Evolutionary conservation across 2,888 invertebrate species (phyloP), one percentile per base, ranked within the genome.

Genomic region (Drosophila meridiana): DNA sequence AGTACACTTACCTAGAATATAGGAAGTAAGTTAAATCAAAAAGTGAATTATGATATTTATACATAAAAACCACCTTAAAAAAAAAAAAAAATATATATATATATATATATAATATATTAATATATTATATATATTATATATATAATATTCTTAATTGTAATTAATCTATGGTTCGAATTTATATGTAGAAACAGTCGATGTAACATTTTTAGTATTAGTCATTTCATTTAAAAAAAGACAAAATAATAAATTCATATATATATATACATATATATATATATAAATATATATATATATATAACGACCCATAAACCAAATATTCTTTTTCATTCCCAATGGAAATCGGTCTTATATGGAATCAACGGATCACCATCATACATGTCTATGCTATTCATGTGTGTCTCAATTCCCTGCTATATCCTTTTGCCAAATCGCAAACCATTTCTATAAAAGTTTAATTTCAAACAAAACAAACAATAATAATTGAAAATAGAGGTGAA

Each of bases 131-230:
- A 34, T 34, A 34, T 45, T 45, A 40, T 14, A 40, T 40, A 40
- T 14, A 42, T 42, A 20, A 20, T 20, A 20, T 20, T 20, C 20
- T 20, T 20, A 20, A 20, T 20, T 20, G 9, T 52, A 81, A 62
- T 75, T 73, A 82, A 71, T 61, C 62, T 75, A 80, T 82, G 78
- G 73, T 76, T 84, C 84, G 84, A 85, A 85, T 85, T 87, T 85
- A 87, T 65, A 77, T 76, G 67, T 80, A 86, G 67, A 73, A 69
- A 58, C 66, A 76, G 60, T 75, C 57, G 59, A 76, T 84, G 78
- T 87, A 73, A 78, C 59, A 76, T 64, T 73, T 77, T 66, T 55
- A 71, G 58, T 55, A 48, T 73, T 73, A 69, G 53, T 78, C 50
- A 67, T 36, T 59, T 61, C 30, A 69, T 67, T 73, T 66, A 13